phyloP scores from a whole-genome alignment of 2,797 vertebrate genomes.

The Ctenochaetus hawaiiensis region DNA sequence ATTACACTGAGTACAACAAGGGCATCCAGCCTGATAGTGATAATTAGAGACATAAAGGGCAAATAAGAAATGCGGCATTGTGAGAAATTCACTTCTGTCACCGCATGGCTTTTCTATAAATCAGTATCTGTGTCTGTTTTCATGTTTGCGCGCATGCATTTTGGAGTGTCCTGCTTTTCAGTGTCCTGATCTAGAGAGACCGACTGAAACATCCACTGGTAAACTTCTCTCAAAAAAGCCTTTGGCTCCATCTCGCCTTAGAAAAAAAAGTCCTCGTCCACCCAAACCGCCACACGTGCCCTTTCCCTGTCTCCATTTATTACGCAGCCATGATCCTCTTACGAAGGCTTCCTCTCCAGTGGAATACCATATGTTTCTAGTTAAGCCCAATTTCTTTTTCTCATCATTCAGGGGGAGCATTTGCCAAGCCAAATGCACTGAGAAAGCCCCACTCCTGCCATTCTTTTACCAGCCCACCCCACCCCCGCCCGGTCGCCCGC shows the following conservation, averaged over 20 bases:
- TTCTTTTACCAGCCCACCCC: slow-evolving; percentile 41
- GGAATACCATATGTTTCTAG: slow-evolving; percentile 96
- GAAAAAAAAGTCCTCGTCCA: slow-evolving; percentile 78
- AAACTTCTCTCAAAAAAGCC: slow-evolving; percentile 61
- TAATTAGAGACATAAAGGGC: slow-evolving; percentile 79
- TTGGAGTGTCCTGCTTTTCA: slow-evolving; percentile 46
- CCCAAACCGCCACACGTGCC: slow-evolving; percentile 86
- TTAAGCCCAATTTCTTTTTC: slow-evolving; percentile 97
- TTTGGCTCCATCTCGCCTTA: slow-evolving; percentile 61
- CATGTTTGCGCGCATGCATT: background rate
- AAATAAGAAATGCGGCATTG: slow-evolving; percentile 75
- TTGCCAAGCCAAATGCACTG: slow-evolving; percentile 92
- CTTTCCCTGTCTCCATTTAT: slow-evolving; percentile 84
- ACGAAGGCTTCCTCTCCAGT: slow-evolving; percentile 92
- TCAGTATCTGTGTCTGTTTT: background rate
- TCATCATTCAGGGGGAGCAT: slow-evolving; percentile 94
- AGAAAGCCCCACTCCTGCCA: slow-evolving; percentile 86
- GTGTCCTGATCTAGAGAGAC: slow-evolving; percentile 66
- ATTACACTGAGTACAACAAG: slow-evolving; percentile 79
- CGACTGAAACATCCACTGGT: slow-evolving; percentile 58
- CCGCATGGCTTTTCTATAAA: slow-evolving; percentile 37
- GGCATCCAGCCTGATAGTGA: slow-evolving; percentile 73
- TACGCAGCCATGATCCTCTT: slow-evolving; percentile 87
- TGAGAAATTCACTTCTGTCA: slow-evolving; percentile 67
- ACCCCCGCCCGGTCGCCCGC: background rate